Evolutionary conservation across 1,140 invertebrate species (phyloP), one percentile per base, ranked within the genome.

Genomic region (Asobara japonica): DNA sequence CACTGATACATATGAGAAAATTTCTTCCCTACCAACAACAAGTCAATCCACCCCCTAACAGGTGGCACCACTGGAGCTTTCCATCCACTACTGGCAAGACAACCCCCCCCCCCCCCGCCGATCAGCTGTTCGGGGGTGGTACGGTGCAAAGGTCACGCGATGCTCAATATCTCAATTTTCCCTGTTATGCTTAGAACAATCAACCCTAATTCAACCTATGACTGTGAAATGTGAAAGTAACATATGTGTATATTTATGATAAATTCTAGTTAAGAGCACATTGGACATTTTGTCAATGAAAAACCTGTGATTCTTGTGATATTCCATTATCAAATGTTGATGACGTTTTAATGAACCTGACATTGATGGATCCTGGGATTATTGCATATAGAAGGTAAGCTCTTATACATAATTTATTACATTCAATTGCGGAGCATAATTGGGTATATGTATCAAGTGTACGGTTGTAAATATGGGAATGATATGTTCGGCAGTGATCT

Each of bases 121-220:
- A 77, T 72, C 73, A 73, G 73, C 73, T 77, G 69, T 62, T 70
- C 27, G 25, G 13, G 20, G 16, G 29, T 38, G 51, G 13, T 16
- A 31, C 51, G 38, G 22, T 18, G 31, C 60, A 31, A 31, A 61
- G 0, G 22, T 56, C 51, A 62, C 68, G 51, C 68, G 51, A 61
- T 69, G 56, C 36, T 30, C 51, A 60, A 69, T 69, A 20, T 25
- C 51, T 56, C 30, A 22, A 31, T 60, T 16, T 13, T 20, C 60
- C 51, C 18, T 10, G 1, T 6, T 33, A 6, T 60, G 10, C 30
- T 61, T 67, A n/a, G 8, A 30, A 22, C n/a, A 11, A 33, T 0
- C 36, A 16, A 20, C 25, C 6, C 11, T 27, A 29, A 38, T 38
- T 20, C 16, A 7, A 22, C n/a, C 3, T 31, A 13, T 62, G 11